These are phyloP conservation scores for Nicator chloris DNA, from an alignment of 2,113 vertebrate species.

Conservation along the genomic window DNA sequence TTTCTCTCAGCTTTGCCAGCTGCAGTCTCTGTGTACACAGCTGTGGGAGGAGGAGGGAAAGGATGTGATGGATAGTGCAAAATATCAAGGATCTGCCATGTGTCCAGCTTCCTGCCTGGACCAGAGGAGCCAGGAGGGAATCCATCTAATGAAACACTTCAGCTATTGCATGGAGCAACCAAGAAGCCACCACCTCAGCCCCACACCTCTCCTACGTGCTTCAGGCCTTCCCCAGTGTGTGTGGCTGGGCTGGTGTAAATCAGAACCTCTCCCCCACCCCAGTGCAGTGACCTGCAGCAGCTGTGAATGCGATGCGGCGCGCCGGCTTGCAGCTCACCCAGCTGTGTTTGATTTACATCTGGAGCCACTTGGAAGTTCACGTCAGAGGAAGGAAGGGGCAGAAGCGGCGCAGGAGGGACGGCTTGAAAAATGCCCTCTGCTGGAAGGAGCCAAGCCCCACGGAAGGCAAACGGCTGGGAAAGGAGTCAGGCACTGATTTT, in stretches of 20 bases:
- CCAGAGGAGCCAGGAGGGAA: neutral
- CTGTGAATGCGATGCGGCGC: neutral
- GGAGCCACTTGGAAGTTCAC: neutral
- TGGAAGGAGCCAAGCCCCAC: neutral
- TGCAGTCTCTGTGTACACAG: neutral
- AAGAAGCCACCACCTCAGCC: neutral
- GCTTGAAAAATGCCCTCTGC: slow-evolving; percentile 3
- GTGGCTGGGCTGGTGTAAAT: neutral
- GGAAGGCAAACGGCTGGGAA: neutral
- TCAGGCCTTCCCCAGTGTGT: neutral
- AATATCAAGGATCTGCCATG: neutral
- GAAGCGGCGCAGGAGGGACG: fast-evolving
- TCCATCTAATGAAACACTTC: neutral
- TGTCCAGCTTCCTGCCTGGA: neutral
- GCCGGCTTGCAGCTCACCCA: neutral
- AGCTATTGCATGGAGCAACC: neutral
- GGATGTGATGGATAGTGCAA: neutral
- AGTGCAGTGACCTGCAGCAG: neutral
- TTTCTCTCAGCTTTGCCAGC: neutral
- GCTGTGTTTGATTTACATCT: slow-evolving; percentile 25
- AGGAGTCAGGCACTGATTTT: neutral
- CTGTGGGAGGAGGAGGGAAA: neutral
- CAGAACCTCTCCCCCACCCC: neutral
- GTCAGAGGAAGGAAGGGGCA: neutral
- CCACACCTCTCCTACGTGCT: neutral